Evolutionary conservation across 2,888 invertebrate species (phyloP), one percentile per base, ranked within the genome.

Genomic region (Sialis fuliginosa): DNA sequence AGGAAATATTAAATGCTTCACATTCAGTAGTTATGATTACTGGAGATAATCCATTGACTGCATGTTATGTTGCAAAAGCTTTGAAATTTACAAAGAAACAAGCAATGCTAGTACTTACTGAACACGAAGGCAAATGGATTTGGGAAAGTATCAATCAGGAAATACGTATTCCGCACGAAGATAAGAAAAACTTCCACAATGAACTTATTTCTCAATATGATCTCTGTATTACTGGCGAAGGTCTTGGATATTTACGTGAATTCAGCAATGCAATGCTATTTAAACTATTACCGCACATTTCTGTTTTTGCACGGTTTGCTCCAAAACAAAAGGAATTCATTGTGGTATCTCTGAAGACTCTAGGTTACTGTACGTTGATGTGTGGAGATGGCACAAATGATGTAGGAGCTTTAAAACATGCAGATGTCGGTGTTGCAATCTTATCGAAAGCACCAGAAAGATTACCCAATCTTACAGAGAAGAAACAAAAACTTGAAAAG

Each of bases 311-410:
- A 1, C 74, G 99, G 56, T 95, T 97, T 58, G 93, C 95, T 2
- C 98, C 99, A 0, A 98, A 98, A 62, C 98, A 99, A 63, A 99
- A 98, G 66, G 97, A 98, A 66, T 84, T 81, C 60, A 86, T 97
- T 2, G 83, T 99, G 40, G 86, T 90, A 6, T 80, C 85, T 5
- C 66, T 98, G 46, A 96, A 92, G 62, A 74, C 79, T 33, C 68
- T 87, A 8, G 98, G 98, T 5, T 90, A 79, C 59, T 77, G 78
- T 4, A 93, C 96, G 0, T 70, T 99, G 2, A 99, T 99, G 99
- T 99, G 98, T 61, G 98, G 99, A 2, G 99, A 99, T 68, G 99
- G 99, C 47, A 99, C 99, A 1, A 99, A 99, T 63, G 98, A 99
- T 67, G 98, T 99, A 8, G 98, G 98, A 12, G 95, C 95, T 5